Conservation (phyloP, 2,888 invertebrate genomes). For the Tetropium fuscum region DNA sequence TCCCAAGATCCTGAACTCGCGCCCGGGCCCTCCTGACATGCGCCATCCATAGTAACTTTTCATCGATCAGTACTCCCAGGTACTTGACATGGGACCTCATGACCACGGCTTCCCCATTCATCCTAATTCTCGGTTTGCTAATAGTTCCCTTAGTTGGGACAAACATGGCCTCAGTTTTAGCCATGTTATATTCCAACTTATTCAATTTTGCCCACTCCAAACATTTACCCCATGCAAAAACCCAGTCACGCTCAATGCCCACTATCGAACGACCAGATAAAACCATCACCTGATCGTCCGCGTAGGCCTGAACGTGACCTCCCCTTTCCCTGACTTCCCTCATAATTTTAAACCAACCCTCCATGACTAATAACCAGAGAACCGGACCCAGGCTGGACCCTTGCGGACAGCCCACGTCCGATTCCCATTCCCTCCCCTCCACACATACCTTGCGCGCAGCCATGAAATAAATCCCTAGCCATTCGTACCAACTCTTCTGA, state of each 20-base stretch:
- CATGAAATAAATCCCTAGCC: conserved; percentile 1
- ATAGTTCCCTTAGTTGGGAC: conserved; percentile 1
- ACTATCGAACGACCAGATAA: conserved; percentile 30
- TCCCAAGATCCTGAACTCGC: neutral
- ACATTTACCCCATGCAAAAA: conserved; percentile 29
- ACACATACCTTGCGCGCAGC: neutral
- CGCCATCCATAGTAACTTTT: conserved; percentile 21
- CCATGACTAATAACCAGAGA: conserved; percentile 44
- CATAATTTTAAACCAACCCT: conserved; percentile 42
- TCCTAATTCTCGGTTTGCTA: conserved; percentile 26
- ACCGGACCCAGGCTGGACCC: conserved; percentile 42
- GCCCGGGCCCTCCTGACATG: conserved; percentile 19
- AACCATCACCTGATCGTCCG: conserved; percentile 33
- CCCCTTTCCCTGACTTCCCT: conserved; percentile 2
- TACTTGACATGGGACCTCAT: conserved; percentile 19
- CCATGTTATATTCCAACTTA: conserved; percentile 34
- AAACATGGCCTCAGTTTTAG: conserved; percentile 40
- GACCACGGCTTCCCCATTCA: conserved; percentile 12
- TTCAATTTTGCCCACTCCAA: conserved; percentile 28
- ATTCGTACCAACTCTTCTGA: conserved; percentile 6
- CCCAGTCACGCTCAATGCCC: conserved; percentile 36
- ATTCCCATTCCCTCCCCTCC: neutral
- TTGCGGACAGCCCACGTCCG: conserved; percentile 8
- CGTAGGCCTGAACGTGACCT: conserved; percentile 28
- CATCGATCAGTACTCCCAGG: conserved; percentile 28